phyloP scores from a whole-genome alignment of 2,888 invertebrate species.

The Arctia plantaginis region DNA sequence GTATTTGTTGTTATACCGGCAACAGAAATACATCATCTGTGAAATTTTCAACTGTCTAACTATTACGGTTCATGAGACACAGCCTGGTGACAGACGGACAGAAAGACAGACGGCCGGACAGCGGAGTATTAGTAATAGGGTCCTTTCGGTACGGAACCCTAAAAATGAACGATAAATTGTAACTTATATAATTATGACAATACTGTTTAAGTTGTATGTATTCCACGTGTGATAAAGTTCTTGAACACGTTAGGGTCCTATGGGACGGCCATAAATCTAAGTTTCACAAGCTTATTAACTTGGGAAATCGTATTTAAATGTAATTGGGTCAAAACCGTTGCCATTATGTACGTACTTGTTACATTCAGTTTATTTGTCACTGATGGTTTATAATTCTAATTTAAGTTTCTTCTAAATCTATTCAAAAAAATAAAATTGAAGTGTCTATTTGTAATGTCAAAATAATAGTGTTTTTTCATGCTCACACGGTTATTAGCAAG shows the following conservation, averaged over 20 bases:
- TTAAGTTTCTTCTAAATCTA: not conserved
- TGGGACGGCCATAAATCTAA: slow-evolving; percentile 26
- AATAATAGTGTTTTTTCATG: too few species aligned
- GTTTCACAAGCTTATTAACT: slow-evolving; percentile 21
- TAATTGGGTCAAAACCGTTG: slow-evolving; percentile 29
- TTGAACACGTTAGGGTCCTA: slow-evolving; percentile 14
- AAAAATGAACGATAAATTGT: not conserved
- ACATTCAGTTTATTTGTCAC: not conserved
- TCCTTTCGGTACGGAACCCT: too few species aligned
- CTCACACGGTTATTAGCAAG: too few species aligned
- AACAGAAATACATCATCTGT: too few species aligned
- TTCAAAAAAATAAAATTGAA: too few species aligned
- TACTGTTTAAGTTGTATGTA: not conserved
- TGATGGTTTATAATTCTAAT: not conserved
- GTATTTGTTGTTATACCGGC: too few species aligned
- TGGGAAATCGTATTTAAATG: slow-evolving; percentile 38
- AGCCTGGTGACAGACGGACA: too few species aligned
- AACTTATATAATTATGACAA: not conserved
- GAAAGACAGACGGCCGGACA: too few species aligned
- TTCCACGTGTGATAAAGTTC: not conserved
- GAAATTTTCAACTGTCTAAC: too few species aligned
- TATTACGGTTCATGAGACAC: too few species aligned
- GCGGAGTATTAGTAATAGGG: too few species aligned
- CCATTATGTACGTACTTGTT: slow-evolving; percentile 5
- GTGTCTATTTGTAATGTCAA: too few species aligned